Evolutionary conservation across 2,888 invertebrate genomes (phyloP), one percentile per base, ranked within the genome.

Genomic region (Acanthoscelides obtectus): DNA sequence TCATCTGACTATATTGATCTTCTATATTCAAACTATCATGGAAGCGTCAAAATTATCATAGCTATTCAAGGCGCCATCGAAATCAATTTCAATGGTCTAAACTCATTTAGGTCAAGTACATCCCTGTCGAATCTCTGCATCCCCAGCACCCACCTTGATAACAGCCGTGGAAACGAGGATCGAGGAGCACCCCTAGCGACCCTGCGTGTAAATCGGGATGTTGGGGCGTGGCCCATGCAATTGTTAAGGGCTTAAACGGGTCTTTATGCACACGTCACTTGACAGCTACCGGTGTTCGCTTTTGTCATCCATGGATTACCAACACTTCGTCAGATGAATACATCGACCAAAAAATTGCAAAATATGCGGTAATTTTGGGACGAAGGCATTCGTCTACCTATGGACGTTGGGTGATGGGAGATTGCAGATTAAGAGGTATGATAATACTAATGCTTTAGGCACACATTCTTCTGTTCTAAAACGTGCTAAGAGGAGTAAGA

Each of bases 241-340:
- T 80, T 80, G 78, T 79, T 77, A 77, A 74, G 74, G 76, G 77
- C 75, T 79, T 75, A 77, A 76, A 77, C 45, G 75, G 77, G 76
- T 77, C 76, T 79, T 78, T 79, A 78, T 80, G 77, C 45, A 45
- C 45, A 45, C 72, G 76, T 75, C 77, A 77, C 74, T 76, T 76
- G 76, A 75, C 76, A 76, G 76, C 76, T 76, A 75, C 76, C 73
- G 76, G 45, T 45, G 45, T 45, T 45, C 45, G 45, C 45, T 45
- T 45, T 45, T 45, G 45, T 45, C 45, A 45, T 45, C 45, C 8
- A 45, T 17, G 45, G 45, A 45, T 45, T 45, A 45, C 3, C 6
- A 17, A 12, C 45, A 1, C 45, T 12, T 45, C n/a, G n/a, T n/a
- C 72, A 75, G 73, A 75, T 74, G 72, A 71, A 72, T 74, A 74